Conservation (phyloP, 2,888 invertebrate species). For the Orthonevra nobilis region DNA sequence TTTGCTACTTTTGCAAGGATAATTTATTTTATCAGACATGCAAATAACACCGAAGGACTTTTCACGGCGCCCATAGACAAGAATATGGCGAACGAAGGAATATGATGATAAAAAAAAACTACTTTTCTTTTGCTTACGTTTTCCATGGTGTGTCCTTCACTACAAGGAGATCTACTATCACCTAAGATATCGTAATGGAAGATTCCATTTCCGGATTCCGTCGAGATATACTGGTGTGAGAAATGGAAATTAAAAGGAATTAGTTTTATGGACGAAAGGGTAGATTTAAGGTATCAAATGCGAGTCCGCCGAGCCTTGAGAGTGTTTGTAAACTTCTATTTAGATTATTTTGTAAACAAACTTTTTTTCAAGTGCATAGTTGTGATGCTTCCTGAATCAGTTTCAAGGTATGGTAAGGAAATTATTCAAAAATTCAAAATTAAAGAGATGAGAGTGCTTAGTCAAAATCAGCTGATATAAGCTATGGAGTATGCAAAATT, state of each 20-base stretch:
- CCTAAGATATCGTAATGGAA: slow-evolving; percentile 22
- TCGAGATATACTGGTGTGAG: not conserved
- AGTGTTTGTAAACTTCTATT: not conserved
- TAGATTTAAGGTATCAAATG: slow-evolving; percentile 19
- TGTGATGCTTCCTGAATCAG: too few relatives aligned
- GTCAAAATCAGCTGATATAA: too few relatives aligned
- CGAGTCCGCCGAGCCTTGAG: not conserved
- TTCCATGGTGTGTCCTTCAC: slow-evolving; percentile 1
- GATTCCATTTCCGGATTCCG: slow-evolving; percentile 33
- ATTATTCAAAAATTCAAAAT: too few relatives aligned
- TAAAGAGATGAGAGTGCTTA: too few relatives aligned
- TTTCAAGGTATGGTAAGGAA: too few relatives aligned
- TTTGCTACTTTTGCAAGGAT: slow-evolving; percentile 53
- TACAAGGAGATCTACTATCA: slow-evolving; percentile 18
- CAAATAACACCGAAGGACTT: slow-evolving; percentile 55
- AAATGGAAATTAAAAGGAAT: slow-evolving; percentile 54
- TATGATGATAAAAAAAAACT: slow-evolving; percentile 33
- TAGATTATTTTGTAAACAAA: too few relatives aligned
- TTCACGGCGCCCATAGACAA: slow-evolving; percentile 24
- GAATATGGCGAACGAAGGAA: slow-evolving; percentile 28
- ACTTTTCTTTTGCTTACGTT: slow-evolving; percentile 14
- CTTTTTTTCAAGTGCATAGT: too few relatives aligned
- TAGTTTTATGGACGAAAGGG: slow-evolving; percentile 35
- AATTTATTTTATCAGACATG: slow-evolving; percentile 70
- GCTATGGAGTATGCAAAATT: too few relatives aligned